phyloP scores from a whole-genome alignment of 2,797 vertebrate species.

The Glossophaga mutica region DNA sequence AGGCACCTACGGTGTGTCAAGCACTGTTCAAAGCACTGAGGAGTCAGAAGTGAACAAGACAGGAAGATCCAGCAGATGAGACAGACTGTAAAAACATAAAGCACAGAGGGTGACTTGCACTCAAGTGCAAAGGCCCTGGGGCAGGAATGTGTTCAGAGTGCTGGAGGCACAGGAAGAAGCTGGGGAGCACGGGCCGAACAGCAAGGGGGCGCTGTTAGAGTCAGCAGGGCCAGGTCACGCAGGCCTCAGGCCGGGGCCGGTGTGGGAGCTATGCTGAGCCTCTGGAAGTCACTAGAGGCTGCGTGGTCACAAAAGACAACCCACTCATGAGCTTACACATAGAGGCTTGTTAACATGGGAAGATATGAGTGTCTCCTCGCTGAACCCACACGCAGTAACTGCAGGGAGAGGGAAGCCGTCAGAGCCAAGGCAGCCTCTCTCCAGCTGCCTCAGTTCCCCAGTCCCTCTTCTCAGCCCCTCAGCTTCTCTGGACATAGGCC shows the following conservation, averaged over 20 bases:
- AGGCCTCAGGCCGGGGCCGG: neutral
- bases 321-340: neutral
- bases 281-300: neutral
- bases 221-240: neutral
- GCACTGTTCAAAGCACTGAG: neutral
- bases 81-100: neutral
- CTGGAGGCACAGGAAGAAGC: neutral
- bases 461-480: neutral
- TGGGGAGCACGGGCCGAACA: neutral
- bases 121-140: neutral
- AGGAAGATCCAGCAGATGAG: neutral
- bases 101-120: neutral
- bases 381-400: neutral
- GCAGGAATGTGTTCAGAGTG: neutral
- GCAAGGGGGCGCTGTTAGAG: neutral
- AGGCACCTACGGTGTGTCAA: neutral
- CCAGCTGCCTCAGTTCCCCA: neutral
- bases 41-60: neutral
- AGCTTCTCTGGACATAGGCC: neutral
- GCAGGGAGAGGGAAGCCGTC: neutral
- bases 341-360: neutral
- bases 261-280: neutral
- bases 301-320: constrained; percentile 1
- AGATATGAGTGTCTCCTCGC: neutral
- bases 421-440: neutral